A percentile compares a stretch with the other conserved stretches of the same genome.
Evolutionary conservation across 1,140 invertebrate genomes (phyloP).

Genomic region (Drosophila nebulosa): DNA sequence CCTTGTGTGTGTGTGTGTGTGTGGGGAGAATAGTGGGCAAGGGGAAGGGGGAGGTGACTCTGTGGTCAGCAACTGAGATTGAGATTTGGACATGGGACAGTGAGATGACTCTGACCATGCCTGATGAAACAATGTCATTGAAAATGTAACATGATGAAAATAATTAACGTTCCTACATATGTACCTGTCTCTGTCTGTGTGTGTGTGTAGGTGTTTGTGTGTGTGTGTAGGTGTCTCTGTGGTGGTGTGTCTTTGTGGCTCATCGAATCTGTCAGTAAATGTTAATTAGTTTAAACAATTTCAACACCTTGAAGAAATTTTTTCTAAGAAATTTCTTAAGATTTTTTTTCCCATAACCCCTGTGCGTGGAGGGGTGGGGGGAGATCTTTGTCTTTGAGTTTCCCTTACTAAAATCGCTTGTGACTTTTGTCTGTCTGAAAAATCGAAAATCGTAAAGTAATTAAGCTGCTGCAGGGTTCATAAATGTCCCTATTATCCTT

Average conservation of each 20-base stretch:
- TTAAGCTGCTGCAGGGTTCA: no score
- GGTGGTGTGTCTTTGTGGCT: neutral
- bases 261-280: neutral
- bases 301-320: neutral
- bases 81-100: slow-evolving; percentile 21
- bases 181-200: neutral
- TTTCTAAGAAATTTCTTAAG: neutral
- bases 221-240: neutral
- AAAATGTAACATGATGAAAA: slow-evolving; percentile 51
- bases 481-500: no score
- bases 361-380: no score
- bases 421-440: no score
- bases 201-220: neutral
- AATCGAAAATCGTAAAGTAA: no score
- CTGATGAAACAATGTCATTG: slow-evolving; percentile 56
- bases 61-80: neutral
- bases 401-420: no score
- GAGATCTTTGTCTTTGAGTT: no score
- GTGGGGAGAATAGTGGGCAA: neutral
- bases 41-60: neutral
- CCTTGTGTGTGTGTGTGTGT: no score
- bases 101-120: neutral
- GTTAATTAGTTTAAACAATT: neutral
- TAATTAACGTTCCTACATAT: slow-evolving; percentile 33
- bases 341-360: no score